Evolutionary conservation across 1,140 invertebrate species (phyloP).

Genomic region (Cyclargus thomasi): DNA sequence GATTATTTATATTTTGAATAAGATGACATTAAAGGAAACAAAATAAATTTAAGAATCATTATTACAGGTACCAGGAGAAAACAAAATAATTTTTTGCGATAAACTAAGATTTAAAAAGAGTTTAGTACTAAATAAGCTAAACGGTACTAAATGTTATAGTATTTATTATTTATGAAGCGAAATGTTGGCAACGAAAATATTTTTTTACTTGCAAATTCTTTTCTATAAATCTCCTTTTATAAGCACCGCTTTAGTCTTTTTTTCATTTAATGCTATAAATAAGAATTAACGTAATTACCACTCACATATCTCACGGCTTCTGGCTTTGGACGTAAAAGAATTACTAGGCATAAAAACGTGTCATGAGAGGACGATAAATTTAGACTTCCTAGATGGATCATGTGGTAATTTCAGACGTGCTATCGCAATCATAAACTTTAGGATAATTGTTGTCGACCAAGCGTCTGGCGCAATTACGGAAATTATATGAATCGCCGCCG

Average conservation of each 20-base stretch:
- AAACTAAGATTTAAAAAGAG: not conserved
- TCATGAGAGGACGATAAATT: slow-evolving; percentile 20
- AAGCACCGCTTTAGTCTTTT: not conserved
- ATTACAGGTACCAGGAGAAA: not conserved
- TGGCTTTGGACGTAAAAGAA: not conserved
- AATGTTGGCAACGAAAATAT: too few relatives aligned
- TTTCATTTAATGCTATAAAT: not conserved
- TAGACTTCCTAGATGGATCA: slow-evolving; percentile 28
- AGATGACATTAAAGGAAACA: not conserved
- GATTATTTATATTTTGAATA: not conserved
- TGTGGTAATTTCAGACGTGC: slow-evolving; percentile 23
- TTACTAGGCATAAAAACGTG: slow-evolving; percentile 18
- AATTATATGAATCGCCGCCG: slow-evolving; percentile 28
- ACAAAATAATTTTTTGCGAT: not conserved
- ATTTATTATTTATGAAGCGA: too few relatives aligned
- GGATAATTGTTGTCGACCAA: slow-evolving; percentile 23
- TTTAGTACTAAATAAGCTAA: too few relatives aligned
- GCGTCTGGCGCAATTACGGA: slow-evolving; percentile 27
- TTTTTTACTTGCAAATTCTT: too few relatives aligned
- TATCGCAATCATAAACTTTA: slow-evolving; percentile 28
- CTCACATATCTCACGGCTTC: not conserved
- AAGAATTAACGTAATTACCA: not conserved
- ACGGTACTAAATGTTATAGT: too few relatives aligned
- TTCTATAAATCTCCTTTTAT: too few relatives aligned
- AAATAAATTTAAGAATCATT: too few relatives aligned